These are phyloP conservation scores for Pristionchus maxplancki DNA, from an alignment of 2,888 invertebrate genomes.

Conservation along the genomic window DNA sequence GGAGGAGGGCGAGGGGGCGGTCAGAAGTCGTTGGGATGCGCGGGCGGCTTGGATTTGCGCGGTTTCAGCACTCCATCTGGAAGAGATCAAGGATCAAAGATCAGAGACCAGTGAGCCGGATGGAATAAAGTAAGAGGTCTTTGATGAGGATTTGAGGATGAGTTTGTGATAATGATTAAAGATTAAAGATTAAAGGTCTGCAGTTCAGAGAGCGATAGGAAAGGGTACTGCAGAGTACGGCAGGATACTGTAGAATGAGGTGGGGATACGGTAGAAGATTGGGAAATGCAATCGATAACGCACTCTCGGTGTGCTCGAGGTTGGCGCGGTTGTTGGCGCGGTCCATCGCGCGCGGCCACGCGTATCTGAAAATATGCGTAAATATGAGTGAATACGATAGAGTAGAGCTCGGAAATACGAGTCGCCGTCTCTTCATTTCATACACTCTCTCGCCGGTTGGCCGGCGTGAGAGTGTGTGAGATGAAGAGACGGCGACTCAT, in stretches of 20 bases:
- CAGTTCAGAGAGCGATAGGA: no score
- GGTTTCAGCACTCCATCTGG: background rate
- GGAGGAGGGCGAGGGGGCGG: background rate
- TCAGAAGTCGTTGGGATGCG: constrained; percentile 16
- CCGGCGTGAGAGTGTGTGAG: no score
- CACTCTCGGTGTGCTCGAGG: background rate
- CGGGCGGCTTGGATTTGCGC: background rate
- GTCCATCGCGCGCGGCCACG: constrained; percentile 25
- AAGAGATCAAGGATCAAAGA: background rate
- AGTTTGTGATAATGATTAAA: no score
- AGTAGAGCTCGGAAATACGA: background rate
- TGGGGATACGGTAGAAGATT: background rate
- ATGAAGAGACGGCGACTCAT: no score
- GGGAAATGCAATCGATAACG: background rate
- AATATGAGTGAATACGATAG: background rate
- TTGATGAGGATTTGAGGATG: no score
- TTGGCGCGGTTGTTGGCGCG: constrained; percentile 14
- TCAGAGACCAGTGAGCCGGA: no score
- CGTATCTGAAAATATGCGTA: background rate
- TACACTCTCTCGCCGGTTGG: no score
- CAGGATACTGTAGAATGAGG: background rate
- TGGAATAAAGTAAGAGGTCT: no score
- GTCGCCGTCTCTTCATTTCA: no score
- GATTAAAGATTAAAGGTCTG: no score
- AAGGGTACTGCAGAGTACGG: no score